Evolutionary conservation across 2,113 vertebrate genomes (phyloP), one percentile per base, ranked within the genome.

Genomic region (Castor canadensis): DNA sequence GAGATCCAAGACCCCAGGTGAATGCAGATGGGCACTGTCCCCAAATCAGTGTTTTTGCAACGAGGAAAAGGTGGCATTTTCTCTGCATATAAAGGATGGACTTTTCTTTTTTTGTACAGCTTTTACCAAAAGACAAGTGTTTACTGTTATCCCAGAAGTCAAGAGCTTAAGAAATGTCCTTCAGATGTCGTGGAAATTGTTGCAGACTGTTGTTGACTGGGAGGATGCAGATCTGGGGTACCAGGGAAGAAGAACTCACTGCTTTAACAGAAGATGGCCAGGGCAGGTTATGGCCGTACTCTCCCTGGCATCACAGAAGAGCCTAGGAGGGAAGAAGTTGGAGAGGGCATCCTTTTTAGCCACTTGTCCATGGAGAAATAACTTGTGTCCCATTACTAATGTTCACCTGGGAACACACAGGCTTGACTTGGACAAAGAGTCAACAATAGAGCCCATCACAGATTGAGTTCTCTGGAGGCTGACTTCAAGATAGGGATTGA

Each of bases 161-260:
- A 72, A 86, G 26, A 49, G 28, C 15, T 60, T 13, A 9, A 32
- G 12, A 26, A 62, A 32, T 12, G 17, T 56, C n/a, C 1, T 19
- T 19, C 0, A 6, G 40, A 24, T 19, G 9, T 0, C 52, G 0
- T 1, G n/a, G 15, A 32, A 3, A 17, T 24, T 1, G 7, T 20
- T 17, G 24, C 1, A 3, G 40, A 60, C 15, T 54, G 67, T 12
- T 20, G 30, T 6, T 28, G 60, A 60, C 35, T 6, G 8, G 15
- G 43, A n/a, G 6, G 16, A 8, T 43, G 38, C 0, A 17, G 43
- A 15, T 9, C 4, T 12, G 19, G 13, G 6, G 3, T 12, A 7
- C 3, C 13, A 15, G 12, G 13, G 35, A 28, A 26, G 0, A 0
- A 3, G 16, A 47, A 3, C 8, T 30, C 24, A 22, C 45, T 32